Conservation (phyloP, 2,888 invertebrate genomes). For the Eledona agricola region DNA sequence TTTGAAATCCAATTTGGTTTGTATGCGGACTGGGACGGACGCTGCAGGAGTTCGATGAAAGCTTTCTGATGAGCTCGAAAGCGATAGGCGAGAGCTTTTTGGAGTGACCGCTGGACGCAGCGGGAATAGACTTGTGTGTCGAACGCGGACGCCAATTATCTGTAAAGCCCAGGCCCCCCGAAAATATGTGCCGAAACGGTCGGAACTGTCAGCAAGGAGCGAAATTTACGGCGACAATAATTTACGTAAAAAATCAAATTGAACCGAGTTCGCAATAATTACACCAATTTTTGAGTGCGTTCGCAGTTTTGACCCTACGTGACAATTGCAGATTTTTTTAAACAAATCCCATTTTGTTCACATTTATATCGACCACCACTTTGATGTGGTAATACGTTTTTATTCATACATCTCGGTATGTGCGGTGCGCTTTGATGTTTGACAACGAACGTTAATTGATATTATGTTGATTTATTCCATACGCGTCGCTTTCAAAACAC, state of each 20-base stretch:
- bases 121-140: slow-evolving; percentile 37
- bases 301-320: slow-evolving; percentile 28
- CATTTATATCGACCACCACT: slow-evolving; percentile 6
- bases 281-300: slow-evolving; percentile 28
- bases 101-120: slow-evolving; percentile 39
- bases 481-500: slow-evolving; percentile 12
- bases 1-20: slow-evolving; percentile 46
- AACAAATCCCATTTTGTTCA: slow-evolving; percentile 8
- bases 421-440: slow-evolving; percentile 29
- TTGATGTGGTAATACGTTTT: slow-evolving; percentile 30
- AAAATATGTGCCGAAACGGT: slow-evolving; percentile 31
- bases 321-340: slow-evolving; percentile 26
- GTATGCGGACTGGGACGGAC: slow-evolving; percentile 42
- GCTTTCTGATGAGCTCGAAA: slow-evolving; percentile 46
- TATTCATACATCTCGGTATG: slow-evolving; percentile 23
- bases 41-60: slow-evolving; percentile 43
- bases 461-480: slow-evolving; percentile 27
- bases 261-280: slow-evolving; percentile 34
- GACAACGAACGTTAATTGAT: slow-evolving; percentile 21
- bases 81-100: slow-evolving; percentile 40
- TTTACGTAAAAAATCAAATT: slow-evolving; percentile 38
- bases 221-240: slow-evolving; percentile 33
- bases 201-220: slow-evolving; percentile 31
- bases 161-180: slow-evolving; percentile 30
- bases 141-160: slow-evolving; percentile 36